Evolutionary conservation across 2,888 invertebrate genomes (phyloP), one percentile per base, ranked within the genome.

Genomic region (Patella pellucida): DNA sequence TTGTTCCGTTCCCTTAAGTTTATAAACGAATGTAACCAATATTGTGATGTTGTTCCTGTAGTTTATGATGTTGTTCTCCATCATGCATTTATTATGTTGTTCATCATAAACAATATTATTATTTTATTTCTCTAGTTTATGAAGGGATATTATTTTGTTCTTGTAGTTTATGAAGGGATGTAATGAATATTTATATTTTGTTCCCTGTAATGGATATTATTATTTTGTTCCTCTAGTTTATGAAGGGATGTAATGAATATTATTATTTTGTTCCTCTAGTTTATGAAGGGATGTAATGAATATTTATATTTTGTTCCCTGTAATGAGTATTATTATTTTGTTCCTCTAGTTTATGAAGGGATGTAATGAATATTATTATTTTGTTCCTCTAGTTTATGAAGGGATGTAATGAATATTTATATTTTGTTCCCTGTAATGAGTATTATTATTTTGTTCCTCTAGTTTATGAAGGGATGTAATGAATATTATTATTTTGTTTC

Each of bases 251-350:
- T 27, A 27, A 27, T 27, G 27, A 27, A 27, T 27, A 27, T 1
- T 27, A 27, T 27, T 27, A 27, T 27, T 2, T 27, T 27, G 27
- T 27, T 27, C 27, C 27, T 3, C 3, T 90, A 88, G 88, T 79
- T 87, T 72, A 79, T 83, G 72, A 93, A 93, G 83, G 92, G 94
- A 84, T 85, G 86, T 71, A 83, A 84, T 68, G 92, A 93, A 12
- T 27, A 27, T 1, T n/a, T n/a, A n/a, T 27, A 27, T 27, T 2
- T 27, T 27, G 27, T 27, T 31, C 31, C 31, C 31, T 85, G 86
- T 71, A 83, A 84, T 68, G 92, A 93, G 11, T 31, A 31, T 2
- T 31, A 27, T 27, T 27, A 1, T 27, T 2, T 27, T 27, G 27
- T 27, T 27, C 3, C 92, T 69, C 0, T 91, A 88, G 88, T 79